A percentile compares a stretch with the other conserved stretches of the same genome.
phyloP scores from a whole-genome alignment of 2,888 invertebrate species.

The Luffia ferchaultella region DNA sequence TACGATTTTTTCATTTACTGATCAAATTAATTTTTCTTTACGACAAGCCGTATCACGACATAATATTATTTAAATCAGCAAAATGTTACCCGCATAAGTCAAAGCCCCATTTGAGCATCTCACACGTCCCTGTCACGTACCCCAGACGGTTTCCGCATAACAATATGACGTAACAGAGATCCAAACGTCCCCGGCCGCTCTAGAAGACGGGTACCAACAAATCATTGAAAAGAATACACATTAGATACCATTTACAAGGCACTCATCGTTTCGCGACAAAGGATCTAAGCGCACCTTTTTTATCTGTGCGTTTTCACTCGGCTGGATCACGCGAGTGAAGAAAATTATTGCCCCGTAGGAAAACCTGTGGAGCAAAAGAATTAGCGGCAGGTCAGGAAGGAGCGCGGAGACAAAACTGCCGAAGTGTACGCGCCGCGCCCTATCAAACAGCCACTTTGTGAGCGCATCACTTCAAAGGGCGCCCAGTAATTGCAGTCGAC shows the following conservation, averaged over 20 bases:
- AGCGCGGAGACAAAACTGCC: neutral
- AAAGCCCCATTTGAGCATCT: too few species aligned
- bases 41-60: too few species aligned
- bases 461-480: neutral
- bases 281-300: slow-evolving; percentile 46
- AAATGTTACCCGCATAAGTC: too few species aligned
- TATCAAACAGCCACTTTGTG: neutral
- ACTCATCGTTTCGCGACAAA: slow-evolving; percentile 28
- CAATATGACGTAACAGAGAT: neutral
- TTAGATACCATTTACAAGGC: neutral
- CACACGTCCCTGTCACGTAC: too few species aligned
- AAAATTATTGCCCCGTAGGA: slow-evolving; percentile 45
- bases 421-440: neutral
- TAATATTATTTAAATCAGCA: too few species aligned
- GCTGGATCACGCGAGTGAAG: slow-evolving; percentile 35
- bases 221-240: neutral
- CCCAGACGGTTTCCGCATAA: neutral
- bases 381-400: neutral
- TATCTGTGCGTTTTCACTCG: slow-evolving; percentile 49
- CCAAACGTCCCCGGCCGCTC: neutral
- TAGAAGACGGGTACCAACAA: neutral
- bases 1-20: too few species aligned
- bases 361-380: slow-evolving; percentile 14
- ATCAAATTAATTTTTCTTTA: too few species aligned
- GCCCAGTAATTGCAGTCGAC: neutral